A percentile compares a stretch with the other conserved stretches of the same genome.
phyloP scores from a whole-genome alignment of 2,888 invertebrate genomes.

The Bellardia bayeri region DNA sequence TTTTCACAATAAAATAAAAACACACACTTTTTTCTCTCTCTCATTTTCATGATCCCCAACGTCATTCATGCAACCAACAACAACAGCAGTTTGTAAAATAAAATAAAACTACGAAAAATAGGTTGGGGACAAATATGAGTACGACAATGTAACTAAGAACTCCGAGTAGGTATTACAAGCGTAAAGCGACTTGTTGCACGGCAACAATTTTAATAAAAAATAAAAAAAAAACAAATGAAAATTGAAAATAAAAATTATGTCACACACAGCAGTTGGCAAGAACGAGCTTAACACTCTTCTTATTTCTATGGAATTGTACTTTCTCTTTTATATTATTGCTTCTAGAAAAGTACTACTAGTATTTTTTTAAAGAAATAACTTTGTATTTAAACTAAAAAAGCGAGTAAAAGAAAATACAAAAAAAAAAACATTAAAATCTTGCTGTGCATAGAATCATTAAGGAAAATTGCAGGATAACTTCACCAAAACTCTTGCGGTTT shows the following conservation, averaged over 20 bases:
- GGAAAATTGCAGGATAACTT: background rate
- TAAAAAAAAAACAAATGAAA: background rate
- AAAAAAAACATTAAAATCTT: background rate
- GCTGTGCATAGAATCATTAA: background rate
- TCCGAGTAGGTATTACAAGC: background rate
- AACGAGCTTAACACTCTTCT: background rate
- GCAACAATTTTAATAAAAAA: background rate
- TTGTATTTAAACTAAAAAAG: too few relatives aligned
- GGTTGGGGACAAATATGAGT: background rate
- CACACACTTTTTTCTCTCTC: background rate
- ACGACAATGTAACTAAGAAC: background rate
- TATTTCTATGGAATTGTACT: background rate
- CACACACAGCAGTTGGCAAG: constrained; percentile 10
- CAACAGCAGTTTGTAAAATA: background rate
- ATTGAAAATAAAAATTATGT: constrained; percentile 3
- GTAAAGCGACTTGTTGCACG: background rate
- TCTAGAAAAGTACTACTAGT: too few relatives aligned
- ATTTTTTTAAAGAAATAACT: background rate
- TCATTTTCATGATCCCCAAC: background rate
- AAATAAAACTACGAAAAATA: background rate
- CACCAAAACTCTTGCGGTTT: background rate
- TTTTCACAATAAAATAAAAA: background rate
- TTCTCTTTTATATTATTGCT: too few relatives aligned
- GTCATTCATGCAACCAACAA: background rate
- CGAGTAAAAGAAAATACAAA: too few relatives aligned